Base-by-base conservation (phyloP, 2,113 vertebrate genomes). In the Malurus cyaneus region DNA sequence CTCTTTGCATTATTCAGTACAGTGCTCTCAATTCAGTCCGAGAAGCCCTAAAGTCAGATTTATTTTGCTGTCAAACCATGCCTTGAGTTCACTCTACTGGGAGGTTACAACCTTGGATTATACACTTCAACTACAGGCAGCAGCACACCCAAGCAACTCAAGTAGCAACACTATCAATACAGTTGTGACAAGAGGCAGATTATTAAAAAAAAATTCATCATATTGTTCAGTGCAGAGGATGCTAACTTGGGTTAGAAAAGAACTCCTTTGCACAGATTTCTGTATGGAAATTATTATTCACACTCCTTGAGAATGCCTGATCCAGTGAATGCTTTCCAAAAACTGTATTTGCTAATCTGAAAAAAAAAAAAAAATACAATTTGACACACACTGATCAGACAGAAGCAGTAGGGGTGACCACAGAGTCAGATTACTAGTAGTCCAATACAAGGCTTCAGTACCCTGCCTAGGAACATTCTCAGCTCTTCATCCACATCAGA, bases 31-130 rank as follows among this genome's bases (percentile, higher is more conserved):
- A 47, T 61, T 85, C 85, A 69, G 85, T 7, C 54, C 0, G 0
- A 87, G 78, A 53, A 89, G 46, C n/a, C 62, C 70, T 34, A 88
- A 93, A 88, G 71, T 31, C 79, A 88, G 70, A 92, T 93, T 94
- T 93, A 94, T 69, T 87, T 59, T 88, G 74, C 85, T 93, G 74
- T 96, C 81, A 95, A 85, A 69, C 78, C 32, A 34, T 50, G 62
- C 54, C 53, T 77, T 79, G 74, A 93, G 69, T 84, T 92, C 76
- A 89, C 54, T 93, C 86, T 74, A 41, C 36, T 36, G 70, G 36
- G 65, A 81, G 57, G 53, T 59, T 74, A 86, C 14, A 95, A 44
- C n/a, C 76, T 77, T 26, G 11, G 86, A 93, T 93, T 71, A 80
- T 34, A 57, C 28, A 86, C 82, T 93, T 78, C 52, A 94, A 73